Conservation (phyloP, 2,888 invertebrate genomes). For the Acholoe squamosa region DNA sequence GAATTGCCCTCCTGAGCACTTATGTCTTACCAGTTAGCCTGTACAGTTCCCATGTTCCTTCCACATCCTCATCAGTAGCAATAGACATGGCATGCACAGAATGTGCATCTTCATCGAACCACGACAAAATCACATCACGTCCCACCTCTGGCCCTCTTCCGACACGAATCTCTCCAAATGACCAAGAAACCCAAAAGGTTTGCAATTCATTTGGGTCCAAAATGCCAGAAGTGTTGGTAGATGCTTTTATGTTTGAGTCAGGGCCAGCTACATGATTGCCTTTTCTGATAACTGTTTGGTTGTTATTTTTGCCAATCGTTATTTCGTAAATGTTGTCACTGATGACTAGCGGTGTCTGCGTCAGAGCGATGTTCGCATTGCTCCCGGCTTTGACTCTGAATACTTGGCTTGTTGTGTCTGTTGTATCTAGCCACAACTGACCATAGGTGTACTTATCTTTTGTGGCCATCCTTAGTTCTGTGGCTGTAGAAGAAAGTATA, state of each 20-base stretch:
- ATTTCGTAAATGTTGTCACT: neutral
- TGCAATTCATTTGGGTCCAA: neutral
- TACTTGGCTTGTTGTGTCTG: neutral
- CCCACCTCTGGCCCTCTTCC: constrained; percentile 31
- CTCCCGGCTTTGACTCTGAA: neutral
- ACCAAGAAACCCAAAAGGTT: constrained; percentile 31
- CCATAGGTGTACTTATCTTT: neutral
- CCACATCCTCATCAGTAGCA: neutral
- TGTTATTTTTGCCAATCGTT: constrained; percentile 10
- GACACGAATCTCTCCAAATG: constrained; percentile 20
- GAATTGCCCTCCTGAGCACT: too few species aligned
- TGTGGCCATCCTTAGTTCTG: constrained; percentile 4
- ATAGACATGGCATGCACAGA: constrained; percentile 31
- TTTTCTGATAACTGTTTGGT: neutral
- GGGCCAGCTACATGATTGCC: neutral
- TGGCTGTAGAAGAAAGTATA: neutral
- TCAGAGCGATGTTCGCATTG: constrained; percentile 9
- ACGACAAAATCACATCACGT: neutral
- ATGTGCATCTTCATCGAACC: constrained; percentile 1
- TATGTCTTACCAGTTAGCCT: neutral
- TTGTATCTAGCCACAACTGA: constrained; percentile 9
- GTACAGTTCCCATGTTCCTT: constrained; percentile 4
- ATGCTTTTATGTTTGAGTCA: neutral
- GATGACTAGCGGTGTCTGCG: neutral
- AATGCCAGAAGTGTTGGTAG: neutral